A percentile compares a stretch with the other conserved stretches of the same genome.
These are phyloP conservation scores for Melieria crassipennis DNA, from an alignment of 2,888 invertebrate genomes.

Conservation along the genomic window DNA sequence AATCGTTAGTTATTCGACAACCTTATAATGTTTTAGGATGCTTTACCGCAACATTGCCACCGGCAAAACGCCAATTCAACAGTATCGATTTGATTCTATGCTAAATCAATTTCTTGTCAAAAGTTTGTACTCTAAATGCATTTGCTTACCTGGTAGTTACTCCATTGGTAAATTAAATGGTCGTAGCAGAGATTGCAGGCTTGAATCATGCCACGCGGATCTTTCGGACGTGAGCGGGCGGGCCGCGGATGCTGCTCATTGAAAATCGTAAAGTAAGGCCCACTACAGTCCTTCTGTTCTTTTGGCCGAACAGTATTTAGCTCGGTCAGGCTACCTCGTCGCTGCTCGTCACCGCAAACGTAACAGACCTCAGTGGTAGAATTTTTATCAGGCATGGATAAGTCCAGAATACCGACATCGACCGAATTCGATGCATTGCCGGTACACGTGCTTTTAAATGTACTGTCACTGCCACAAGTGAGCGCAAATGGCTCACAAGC, in stretches of 20 bases:
- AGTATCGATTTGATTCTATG: too few relatives aligned
- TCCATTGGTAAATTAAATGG: slow-evolving; percentile 90
- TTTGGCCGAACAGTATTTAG: slow-evolving; percentile 73
- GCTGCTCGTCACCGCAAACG: slow-evolving; percentile 89
- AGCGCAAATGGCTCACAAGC: slow-evolving; percentile 39
- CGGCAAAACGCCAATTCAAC: too few relatives aligned
- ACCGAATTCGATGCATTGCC: slow-evolving; percentile 65
- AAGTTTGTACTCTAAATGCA: slow-evolving; percentile 2
- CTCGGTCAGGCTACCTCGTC: slow-evolving; percentile 82
- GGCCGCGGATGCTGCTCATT: slow-evolving; percentile 85
- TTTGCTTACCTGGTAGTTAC: slow-evolving; percentile 73
- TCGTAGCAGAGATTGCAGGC: slow-evolving; percentile 87
- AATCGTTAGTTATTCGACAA: too few relatives aligned
- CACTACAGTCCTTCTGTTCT: slow-evolving; percentile 57
- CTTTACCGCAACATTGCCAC: too few relatives aligned
- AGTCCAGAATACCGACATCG: slow-evolving; percentile 86
- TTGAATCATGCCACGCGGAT: slow-evolving; percentile 80
- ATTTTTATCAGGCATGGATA: slow-evolving; percentile 93
- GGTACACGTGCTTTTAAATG: slow-evolving; percentile 41
- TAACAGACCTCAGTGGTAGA: slow-evolving; percentile 90
- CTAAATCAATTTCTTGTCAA: too few relatives aligned
- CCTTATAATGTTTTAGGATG: too few relatives aligned
- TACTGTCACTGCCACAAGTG: slow-evolving; percentile 37
- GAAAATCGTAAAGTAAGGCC: slow-evolving; percentile 79
- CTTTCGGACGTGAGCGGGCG: slow-evolving; percentile 86